Conservation (phyloP, 2,113 vertebrate species). For the Synchiropus splendidus region DNA sequence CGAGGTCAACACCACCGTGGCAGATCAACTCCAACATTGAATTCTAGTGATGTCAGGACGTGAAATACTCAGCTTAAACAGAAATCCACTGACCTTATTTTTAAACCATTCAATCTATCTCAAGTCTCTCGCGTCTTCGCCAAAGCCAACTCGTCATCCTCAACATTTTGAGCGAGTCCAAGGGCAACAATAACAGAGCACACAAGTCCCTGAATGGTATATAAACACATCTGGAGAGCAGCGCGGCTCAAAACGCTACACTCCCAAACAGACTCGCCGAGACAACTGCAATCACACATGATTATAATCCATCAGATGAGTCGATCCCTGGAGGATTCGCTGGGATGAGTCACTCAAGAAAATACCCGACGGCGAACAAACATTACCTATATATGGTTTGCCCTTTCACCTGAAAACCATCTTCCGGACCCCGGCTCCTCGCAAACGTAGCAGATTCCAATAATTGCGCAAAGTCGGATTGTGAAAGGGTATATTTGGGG, state of each 20-base stretch:
- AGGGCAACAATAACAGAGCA: slow-evolving; percentile 1
- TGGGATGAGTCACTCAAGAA: background rate
- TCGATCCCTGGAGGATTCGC: background rate
- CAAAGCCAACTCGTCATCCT: too few relatives aligned
- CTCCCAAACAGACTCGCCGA: slow-evolving; percentile 42
- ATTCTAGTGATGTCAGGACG: too few relatives aligned
- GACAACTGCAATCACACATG: slow-evolving; percentile 33
- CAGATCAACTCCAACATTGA: too few relatives aligned
- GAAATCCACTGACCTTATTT: too few relatives aligned
- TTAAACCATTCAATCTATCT: too few relatives aligned
- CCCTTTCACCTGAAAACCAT: slow-evolving; percentile 17
- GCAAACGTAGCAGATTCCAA: background rate
- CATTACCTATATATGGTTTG: slow-evolving; percentile 23
- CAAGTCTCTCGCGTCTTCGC: too few relatives aligned
- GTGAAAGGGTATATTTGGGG: slow-evolving; percentile 29
- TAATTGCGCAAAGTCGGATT: slow-evolving; percentile 20
- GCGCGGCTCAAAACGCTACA: slow-evolving; percentile 19
- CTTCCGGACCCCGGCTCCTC: background rate
- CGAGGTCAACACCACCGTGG: too few relatives aligned
- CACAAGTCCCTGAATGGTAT: slow-evolving; percentile 9
- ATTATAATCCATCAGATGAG: slow-evolving; percentile 41
- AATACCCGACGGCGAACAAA: background rate
- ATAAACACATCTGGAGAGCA: slow-evolving; percentile 52
- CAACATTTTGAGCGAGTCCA: background rate
- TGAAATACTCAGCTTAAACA: too few relatives aligned